A percentile compares a stretch with the other conserved stretches of the same genome.
Conservation (phyloP, 2,797 vertebrate genomes). For the Cossypha polioptera region DNA sequence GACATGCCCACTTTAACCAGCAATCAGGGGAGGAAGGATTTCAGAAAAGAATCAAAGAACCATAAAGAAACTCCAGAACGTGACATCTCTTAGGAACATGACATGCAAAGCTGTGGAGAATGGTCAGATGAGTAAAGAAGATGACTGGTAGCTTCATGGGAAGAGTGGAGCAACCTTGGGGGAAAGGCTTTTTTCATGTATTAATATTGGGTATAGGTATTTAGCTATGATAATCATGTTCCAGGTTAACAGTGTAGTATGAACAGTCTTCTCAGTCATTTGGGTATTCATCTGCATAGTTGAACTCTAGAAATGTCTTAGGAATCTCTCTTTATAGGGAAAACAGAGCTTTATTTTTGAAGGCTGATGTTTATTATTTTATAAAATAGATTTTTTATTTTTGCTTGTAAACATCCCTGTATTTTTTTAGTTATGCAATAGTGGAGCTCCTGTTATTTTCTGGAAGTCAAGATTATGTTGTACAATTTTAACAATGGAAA, state of each 20-base stretch:
- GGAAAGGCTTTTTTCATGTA: not conserved
- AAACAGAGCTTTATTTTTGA: not conserved
- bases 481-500: not conserved
- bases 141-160: not conserved
- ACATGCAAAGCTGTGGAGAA: not conserved
- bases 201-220: not conserved
- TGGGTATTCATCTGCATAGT: not conserved
- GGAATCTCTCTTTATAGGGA: not conserved
- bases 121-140: not conserved
- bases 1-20: not conserved
- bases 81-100: fast-evolving
- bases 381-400: not conserved
- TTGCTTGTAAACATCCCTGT: not conserved
- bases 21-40: not conserved
- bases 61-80: not conserved
- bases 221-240: not conserved
- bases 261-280: not conserved
- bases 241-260: not conserved
- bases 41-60: not conserved
- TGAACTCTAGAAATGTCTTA: not conserved
- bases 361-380: not conserved
- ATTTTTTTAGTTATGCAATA: not conserved
- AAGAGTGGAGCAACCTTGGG: not conserved
- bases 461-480: not conserved
- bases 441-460: not conserved